Conservation (phyloP, 2,888 invertebrate species). For the Neocrepidodera transversa region DNA sequence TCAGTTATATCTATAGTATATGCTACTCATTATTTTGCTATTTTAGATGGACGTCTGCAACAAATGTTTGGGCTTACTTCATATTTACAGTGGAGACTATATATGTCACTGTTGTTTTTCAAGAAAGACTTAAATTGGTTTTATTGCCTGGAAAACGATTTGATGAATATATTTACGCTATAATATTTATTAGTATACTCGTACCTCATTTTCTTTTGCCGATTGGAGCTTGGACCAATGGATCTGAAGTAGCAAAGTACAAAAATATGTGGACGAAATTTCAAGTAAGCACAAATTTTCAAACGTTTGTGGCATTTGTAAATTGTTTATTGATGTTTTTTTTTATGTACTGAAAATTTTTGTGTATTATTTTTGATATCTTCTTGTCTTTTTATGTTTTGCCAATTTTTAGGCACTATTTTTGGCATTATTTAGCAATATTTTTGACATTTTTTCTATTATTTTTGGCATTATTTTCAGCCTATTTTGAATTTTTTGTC, state of each 20-base stretch:
- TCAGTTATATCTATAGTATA: neutral
- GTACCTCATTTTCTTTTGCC: constrained; percentile 76
- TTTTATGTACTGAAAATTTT: too few species aligned
- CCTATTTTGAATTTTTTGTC: too few species aligned
- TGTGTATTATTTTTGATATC: too few species aligned
- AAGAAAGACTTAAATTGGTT: constrained; percentile 55
- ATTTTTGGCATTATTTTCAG: too few species aligned
- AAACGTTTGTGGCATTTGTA: too few species aligned
- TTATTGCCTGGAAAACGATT: constrained; percentile 68
- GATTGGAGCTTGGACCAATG: constrained; percentile 75
- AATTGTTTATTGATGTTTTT: too few species aligned
- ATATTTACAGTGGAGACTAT: constrained; percentile 69
- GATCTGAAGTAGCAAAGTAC: constrained; percentile 73
- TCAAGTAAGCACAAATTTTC: too few species aligned
- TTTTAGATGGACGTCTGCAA: constrained; percentile 69
- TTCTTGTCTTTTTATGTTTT: too few species aligned
- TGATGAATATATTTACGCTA: constrained; percentile 77
- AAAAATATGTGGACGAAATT: constrained; percentile 83
- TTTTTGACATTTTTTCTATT: too few species aligned
- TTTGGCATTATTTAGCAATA: too few species aligned
- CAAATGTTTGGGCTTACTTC: constrained; percentile 72
- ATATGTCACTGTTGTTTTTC: constrained; percentile 56
- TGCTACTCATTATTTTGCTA: neutral
- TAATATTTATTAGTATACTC: constrained; percentile 75
- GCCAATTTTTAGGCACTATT: too few species aligned